These are phyloP conservation scores for Sisyra terminalis DNA, from an alignment of 2,888 invertebrate species.

Conservation along the genomic window DNA sequence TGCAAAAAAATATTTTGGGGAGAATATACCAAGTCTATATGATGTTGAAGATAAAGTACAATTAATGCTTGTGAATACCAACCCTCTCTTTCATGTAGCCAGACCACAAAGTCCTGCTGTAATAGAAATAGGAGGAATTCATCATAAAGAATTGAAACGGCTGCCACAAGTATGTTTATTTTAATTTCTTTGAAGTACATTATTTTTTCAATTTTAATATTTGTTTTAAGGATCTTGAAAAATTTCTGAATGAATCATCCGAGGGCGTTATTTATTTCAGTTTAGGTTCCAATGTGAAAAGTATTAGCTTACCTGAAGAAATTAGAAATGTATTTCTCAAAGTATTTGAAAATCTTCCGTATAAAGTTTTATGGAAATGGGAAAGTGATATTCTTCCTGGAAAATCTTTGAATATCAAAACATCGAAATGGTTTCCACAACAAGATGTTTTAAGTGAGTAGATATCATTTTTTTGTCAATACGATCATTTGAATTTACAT, in stretches of 20 bases:
- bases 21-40: slow-evolving; percentile 7
- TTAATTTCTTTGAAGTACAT: not conserved
- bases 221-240: slow-evolving; percentile 16
- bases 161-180: slow-evolving; percentile 21
- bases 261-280: slow-evolving; percentile 21
- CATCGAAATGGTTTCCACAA: slow-evolving; percentile 8
- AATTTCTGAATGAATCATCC: slow-evolving; percentile 16
- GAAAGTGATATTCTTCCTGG: slow-evolving; percentile 15
- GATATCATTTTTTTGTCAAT: not conserved
- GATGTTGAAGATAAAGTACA: slow-evolving; percentile 17
- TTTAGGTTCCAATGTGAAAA: slow-evolving; percentile 20
- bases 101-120: slow-evolving; percentile 24
- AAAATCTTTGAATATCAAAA: slow-evolving; percentile 16
- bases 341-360: slow-evolving; percentile 17
- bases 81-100: slow-evolving; percentile 21
- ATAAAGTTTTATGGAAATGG: slow-evolving; percentile 20
- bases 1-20: slow-evolving; percentile 10
- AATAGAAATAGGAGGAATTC: slow-evolving; percentile 24
- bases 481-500: too few species aligned
- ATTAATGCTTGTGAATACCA: slow-evolving; percentile 23
- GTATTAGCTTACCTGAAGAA: slow-evolving; percentile 14
- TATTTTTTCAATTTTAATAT: not conserved
- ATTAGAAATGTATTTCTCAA: slow-evolving; percentile 15
- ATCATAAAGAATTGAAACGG: slow-evolving; percentile 20
- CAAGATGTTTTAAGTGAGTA: slow-evolving; percentile 5